phyloP scores from a whole-genome alignment of 1,140 invertebrate genomes.

The Pissodes strobi region DNA sequence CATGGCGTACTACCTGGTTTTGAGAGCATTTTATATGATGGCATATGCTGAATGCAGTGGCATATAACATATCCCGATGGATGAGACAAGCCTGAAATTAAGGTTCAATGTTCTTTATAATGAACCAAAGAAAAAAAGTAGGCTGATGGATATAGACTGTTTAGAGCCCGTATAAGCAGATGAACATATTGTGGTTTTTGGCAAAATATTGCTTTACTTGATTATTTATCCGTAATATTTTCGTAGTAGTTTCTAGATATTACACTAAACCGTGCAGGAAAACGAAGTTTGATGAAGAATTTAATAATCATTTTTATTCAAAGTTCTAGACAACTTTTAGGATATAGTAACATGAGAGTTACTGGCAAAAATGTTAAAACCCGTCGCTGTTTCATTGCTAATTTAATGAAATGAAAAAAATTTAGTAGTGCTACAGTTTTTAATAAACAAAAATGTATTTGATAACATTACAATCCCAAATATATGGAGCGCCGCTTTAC shows the following conservation, averaged over 20 bases:
- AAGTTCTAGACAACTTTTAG: neutral
- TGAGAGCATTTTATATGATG: conserved; percentile 40
- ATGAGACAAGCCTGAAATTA: conserved; percentile 26
- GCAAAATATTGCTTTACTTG: neutral
- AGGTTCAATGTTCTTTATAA: conserved; percentile 32
- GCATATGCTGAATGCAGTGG: conserved; percentile 39
- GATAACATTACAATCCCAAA: too few species aligned
- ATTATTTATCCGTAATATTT: neutral
- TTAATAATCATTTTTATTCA: too few species aligned
- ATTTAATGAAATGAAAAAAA: too few species aligned
- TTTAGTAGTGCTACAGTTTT: too few species aligned
- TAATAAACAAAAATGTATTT: too few species aligned
- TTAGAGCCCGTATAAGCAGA: neutral
- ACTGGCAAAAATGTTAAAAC: too few species aligned
- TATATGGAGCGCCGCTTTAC: too few species aligned
- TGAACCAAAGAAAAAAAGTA: conserved; percentile 15
- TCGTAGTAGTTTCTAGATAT: neutral
- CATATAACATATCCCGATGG: conserved; percentile 21
- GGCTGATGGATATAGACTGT: neutral
- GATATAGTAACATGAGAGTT: too few species aligned
- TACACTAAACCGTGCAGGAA: too few species aligned
- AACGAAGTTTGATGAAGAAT: too few species aligned
- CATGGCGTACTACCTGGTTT: conserved; percentile 48
- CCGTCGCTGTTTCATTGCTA: too few species aligned
- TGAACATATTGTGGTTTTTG: neutral